Base-by-base conservation (phyloP, 2,888 invertebrate species). In the Gordius sp. region DNA sequence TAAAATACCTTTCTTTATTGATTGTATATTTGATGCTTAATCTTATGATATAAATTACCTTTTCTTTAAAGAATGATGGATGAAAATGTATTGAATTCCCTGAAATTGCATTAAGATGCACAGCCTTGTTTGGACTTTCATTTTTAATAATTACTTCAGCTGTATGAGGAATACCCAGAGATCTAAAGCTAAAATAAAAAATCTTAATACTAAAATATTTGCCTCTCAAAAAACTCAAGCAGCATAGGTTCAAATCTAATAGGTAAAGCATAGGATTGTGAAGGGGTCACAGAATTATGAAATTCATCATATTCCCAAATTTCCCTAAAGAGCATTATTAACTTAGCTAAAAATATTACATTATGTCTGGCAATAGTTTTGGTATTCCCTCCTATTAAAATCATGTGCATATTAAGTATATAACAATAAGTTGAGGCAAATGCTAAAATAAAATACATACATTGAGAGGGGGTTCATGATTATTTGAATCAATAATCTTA, bases 31-130 rank as follows among this genome's bases (percentile, higher is more conserved):
- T 28, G 53, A 28, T 55, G 27, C 23, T 47, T 47, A 4, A 47
- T 13, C 4, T 20, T 4, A 4, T 47, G 52, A 2, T 20, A 13
- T 39, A 56, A 58, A 69, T 71, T 69, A 87, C 86, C 78, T 86
- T 86, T 66, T 85, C 79, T 67, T 85, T 81, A 71, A 89, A 89
- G 75, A 91, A 89, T 62, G 89, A 87, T 66, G 87, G 86, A 71
- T 91, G 86, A 75, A 91, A 91, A 73, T 86, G 82, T 33, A 82
- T 79, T 64, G 85, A 84, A 70, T 79, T 83, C 65, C 87, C 87
- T 62, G 86, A 84, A 67, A 91, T 84, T 62, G 87, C 86, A 67
- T 82, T 79, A 68, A 91, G 77, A 69, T 84, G 82, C 66, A 91
- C 77, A 33, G n/a, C n/a, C 39, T 33, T 33, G 39, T 33, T 33